Percentiles rank a stretch among this genome's conserved stretches.
phyloP scores from a whole-genome alignment of 2,888 invertebrate species.

The Dolichopus griseipennis region DNA sequence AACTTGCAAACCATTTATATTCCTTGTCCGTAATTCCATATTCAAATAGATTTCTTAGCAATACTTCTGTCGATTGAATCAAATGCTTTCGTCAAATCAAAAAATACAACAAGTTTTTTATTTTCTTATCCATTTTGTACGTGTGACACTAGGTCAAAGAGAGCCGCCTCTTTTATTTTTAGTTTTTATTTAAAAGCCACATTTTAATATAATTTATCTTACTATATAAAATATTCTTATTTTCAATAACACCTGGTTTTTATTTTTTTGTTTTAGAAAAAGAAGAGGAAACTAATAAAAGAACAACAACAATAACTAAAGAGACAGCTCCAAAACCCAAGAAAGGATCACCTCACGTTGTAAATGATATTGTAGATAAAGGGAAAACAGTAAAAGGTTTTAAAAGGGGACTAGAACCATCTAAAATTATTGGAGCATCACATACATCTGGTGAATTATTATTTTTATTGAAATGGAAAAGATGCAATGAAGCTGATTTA shows the following conservation, averaged over 20 bases:
- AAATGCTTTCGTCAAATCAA: too few species aligned
- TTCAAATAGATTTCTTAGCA: too few species aligned
- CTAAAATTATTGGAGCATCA: conserved; percentile 79
- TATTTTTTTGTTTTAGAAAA: conserved; percentile 27
- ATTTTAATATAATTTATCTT: too few species aligned
- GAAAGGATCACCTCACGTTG: conserved; percentile 30
- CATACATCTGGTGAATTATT: conserved; percentile 85
- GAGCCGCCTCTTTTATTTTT: too few species aligned
- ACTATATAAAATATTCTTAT: conserved; percentile 22
- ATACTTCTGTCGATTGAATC: too few species aligned
- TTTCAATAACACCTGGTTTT: too few species aligned
- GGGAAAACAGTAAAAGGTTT: conserved; percentile 49
- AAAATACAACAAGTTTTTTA: too few species aligned
- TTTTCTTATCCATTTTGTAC: too few species aligned
- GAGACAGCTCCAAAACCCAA: conserved; percentile 22
- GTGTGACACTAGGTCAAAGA: too few species aligned
- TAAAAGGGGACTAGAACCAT: conserved; percentile 72
- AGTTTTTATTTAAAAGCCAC: too few species aligned
- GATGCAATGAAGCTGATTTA: conserved; percentile 81
- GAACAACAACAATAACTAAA: conserved; percentile 5
- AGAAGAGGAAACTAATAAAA: conserved; percentile 31
- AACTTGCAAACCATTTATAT: too few species aligned
- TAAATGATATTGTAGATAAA: background rate
- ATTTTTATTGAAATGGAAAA: conserved; percentile 92
- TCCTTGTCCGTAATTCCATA: too few species aligned